Base-by-base conservation (phyloP, 1,140 invertebrate genomes). In the Drosophila nigromelanica region DNA sequence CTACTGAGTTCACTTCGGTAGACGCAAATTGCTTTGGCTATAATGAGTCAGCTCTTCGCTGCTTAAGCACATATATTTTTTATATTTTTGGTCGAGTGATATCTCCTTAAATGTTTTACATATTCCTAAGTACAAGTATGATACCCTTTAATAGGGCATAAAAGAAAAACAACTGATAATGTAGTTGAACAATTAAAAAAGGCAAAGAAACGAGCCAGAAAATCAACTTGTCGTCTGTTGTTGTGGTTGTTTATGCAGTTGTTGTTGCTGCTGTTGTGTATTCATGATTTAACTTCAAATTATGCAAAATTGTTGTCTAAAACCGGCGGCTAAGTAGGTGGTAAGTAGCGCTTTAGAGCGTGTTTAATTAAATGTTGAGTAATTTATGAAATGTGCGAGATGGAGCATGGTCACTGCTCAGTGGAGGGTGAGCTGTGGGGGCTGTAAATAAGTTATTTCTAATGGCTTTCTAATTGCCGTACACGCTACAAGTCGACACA, bases 301-400 rank as follows among this genome's bases (percentile, higher is more conserved):
- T 87, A 87, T 87, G 83, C 83, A 89, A 87, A 87, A 83, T 89
- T 89, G 83, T 82, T 87, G 82, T 79, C 83, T 89, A 77, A 87
- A 87, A 87, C 48, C 76, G 71, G 79, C 64, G 85, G 83, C 85
- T 87, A 87, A 87, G 83, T 87, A 87, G 83, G 83, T 87, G 83
- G 83, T 89, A 87, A 87, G 80, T 87, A 87, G 83, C 79, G 80
- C 85, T 87, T 87, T 89, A 89, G 73, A 87, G 79, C 83, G 83
- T 87, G 83, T 87, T 87, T 87, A 87, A 87, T 87, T 87, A 87
- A 87, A 87, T 89, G 83, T 89, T 87, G 83, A 89, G 83, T 89
- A 87, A 87, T 87, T 87, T 89, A 87, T 87, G 79, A 89, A 87
- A 86, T 78, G 67, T 56, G 63, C 24, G 15, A 39, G 48, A 35